Percentiles rank a stretch among this genome's conserved stretches.
Conservation (phyloP, 2,797 vertebrate genomes). For the Botia kubotai region DNA sequence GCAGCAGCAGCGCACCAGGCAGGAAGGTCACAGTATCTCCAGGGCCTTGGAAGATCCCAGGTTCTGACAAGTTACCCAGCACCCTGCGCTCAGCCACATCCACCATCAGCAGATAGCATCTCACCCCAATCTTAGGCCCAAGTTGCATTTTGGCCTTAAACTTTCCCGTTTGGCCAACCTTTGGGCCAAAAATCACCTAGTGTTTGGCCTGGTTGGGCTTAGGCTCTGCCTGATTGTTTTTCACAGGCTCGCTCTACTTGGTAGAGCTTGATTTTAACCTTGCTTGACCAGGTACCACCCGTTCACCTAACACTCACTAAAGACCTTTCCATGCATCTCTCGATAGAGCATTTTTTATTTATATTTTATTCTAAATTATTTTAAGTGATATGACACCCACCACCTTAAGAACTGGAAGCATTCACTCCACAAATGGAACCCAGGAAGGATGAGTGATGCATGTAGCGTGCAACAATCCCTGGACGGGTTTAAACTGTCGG, state of each 20-base stretch:
- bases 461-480: slow-evolving; percentile 49
- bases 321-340: slow-evolving; percentile 75
- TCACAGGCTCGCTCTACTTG: slow-evolving; percentile 15
- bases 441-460: slow-evolving; percentile 77
- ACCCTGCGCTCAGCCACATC: slow-evolving; percentile 88
- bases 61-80: slow-evolving; percentile 91
- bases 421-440: slow-evolving; percentile 73
- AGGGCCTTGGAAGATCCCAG: slow-evolving; percentile 97
- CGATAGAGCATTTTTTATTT: slow-evolving; percentile 79
- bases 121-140: slow-evolving; percentile 18
- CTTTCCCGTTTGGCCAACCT: slow-evolving; percentile 1
- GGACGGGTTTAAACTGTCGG: slow-evolving; percentile 51
- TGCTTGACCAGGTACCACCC: slow-evolving; percentile 36
- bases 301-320: slow-evolving; percentile 72
- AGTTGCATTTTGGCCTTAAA: slow-evolving; percentile 22
- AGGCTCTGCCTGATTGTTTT: slow-evolving; percentile 19
- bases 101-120: slow-evolving; percentile 91
- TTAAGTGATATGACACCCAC: slow-evolving; percentile 85
- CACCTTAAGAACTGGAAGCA: slow-evolving; percentile 88
- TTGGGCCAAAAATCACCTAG: neutral
- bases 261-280: slow-evolving; percentile 21
- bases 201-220: neutral
- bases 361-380: slow-evolving; percentile 96
- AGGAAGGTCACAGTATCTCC: slow-evolving; percentile 92
- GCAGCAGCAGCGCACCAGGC: slow-evolving; percentile 74